These are phyloP conservation scores for Myzus persicae DNA, from an alignment of 1,140 invertebrate genomes.

Conservation along the genomic window DNA sequence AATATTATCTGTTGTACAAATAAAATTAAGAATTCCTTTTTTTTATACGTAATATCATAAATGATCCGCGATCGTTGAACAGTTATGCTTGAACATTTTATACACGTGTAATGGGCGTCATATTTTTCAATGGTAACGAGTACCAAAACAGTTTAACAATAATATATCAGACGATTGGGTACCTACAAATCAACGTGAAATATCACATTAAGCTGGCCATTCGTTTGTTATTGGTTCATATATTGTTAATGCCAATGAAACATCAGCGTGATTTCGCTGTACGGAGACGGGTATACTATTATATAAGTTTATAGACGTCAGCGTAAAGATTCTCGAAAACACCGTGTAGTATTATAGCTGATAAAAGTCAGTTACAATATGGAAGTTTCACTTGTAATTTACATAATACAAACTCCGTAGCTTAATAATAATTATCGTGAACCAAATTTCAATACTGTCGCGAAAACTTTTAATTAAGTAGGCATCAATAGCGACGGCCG, in stretches of 20 bases:
- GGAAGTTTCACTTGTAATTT: not conserved
- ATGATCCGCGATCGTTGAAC: not conserved
- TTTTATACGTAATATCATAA: not conserved
- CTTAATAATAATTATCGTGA: slow-evolving; percentile 1
- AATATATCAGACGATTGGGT: not conserved
- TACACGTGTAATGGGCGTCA: not conserved
- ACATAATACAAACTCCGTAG: not conserved
- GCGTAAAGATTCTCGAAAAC: not conserved
- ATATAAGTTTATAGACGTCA: too few relatives aligned
- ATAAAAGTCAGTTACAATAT: not conserved
- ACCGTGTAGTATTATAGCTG: not conserved
- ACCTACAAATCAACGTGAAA: not conserved
- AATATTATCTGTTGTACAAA: not conserved
- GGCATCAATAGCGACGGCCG: not conserved
- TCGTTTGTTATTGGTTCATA: too few relatives aligned
- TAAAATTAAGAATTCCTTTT: too few relatives aligned
- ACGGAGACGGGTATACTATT: not conserved
- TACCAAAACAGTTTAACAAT: not conserved
- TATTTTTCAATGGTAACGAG: not conserved
- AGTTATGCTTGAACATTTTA: not conserved
- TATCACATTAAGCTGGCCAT: not conserved
- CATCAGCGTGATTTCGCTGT: not conserved
- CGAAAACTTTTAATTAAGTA: not conserved
- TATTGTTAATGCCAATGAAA: not conserved
- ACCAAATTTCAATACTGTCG: not conserved